These are phyloP conservation scores for Salminus brasiliensis DNA, from an alignment of 2,113 vertebrate genomes.

Conservation along the genomic window DNA sequence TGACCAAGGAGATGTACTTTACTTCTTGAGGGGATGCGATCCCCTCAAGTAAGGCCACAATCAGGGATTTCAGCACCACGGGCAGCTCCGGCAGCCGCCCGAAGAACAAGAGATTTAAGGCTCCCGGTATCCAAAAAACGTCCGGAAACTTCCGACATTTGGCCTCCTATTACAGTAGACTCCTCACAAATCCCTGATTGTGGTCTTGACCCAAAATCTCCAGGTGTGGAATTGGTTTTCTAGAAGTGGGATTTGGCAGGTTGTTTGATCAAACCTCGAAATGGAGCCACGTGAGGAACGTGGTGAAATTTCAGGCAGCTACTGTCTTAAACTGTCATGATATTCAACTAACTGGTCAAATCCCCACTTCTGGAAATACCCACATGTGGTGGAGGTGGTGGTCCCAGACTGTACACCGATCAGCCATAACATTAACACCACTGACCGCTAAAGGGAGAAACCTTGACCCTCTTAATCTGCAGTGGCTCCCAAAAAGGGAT, in stretches of 20 bases:
- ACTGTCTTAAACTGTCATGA: too few relatives aligned
- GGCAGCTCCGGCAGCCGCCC: neutral
- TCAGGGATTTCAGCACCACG: neutral
- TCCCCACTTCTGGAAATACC: neutral
- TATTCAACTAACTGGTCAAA: neutral
- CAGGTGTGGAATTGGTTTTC: neutral
- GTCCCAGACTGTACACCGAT: too few relatives aligned
- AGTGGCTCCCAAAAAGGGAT: too few relatives aligned
- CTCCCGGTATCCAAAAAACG: too few relatives aligned
- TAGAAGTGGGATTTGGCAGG: neutral
- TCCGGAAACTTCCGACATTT: too few relatives aligned
- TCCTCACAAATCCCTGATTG: neutral
- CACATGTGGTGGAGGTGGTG: neutral
- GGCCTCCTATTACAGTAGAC: too few relatives aligned
- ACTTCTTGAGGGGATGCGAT: constrained; percentile 42
- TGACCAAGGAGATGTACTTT: constrained; percentile 96
- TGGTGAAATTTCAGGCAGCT: too few relatives aligned
- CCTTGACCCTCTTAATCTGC: too few relatives aligned
- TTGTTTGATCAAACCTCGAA: neutral
- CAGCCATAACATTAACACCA: too few relatives aligned
- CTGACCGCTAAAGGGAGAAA: too few relatives aligned
- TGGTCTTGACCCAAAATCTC: too few relatives aligned
- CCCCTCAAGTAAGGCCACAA: neutral
- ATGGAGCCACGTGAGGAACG: too few relatives aligned
- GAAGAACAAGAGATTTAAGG: neutral